phyloP scores from a whole-genome alignment of 2,797 vertebrate species.

The Spondyliosoma cantharus region DNA sequence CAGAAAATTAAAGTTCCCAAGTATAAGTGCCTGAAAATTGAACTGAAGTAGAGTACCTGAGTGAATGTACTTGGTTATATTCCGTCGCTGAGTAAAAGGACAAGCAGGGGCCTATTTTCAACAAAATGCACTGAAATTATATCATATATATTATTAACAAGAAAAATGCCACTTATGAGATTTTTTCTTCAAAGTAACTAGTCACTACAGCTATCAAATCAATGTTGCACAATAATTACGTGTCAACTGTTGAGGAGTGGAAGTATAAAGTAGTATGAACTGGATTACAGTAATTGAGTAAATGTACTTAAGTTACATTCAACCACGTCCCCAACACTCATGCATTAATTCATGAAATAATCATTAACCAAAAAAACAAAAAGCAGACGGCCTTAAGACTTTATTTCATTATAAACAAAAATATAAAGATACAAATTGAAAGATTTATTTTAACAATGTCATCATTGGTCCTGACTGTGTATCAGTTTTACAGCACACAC shows the following conservation, averaged over 20 bases:
- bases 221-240: not conserved
- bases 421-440: not conserved
- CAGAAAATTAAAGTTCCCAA: too few species aligned
- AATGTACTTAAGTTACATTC: not conserved
- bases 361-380: not conserved
- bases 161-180: too few species aligned
- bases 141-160: too few species aligned
- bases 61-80: too few species aligned
- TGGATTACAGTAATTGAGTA: not conserved
- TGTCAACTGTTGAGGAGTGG: not conserved
- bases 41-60: too few species aligned
- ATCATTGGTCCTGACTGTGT: not conserved
- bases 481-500: too few species aligned
- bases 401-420: constrained; percentile 1
- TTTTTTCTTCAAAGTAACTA: too few species aligned
- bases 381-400: not conserved
- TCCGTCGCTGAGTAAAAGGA: too few species aligned
- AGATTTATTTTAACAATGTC: not conserved
- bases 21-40: too few species aligned
- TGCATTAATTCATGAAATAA: not conserved
- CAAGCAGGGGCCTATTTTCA: too few species aligned
- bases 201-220: not conserved
- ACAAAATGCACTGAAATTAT: too few species aligned
- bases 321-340: not conserved
- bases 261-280: not conserved